These are phyloP conservation scores for Agelastica alni DNA, from an alignment of 2,888 invertebrate genomes.

Conservation along the genomic window DNA sequence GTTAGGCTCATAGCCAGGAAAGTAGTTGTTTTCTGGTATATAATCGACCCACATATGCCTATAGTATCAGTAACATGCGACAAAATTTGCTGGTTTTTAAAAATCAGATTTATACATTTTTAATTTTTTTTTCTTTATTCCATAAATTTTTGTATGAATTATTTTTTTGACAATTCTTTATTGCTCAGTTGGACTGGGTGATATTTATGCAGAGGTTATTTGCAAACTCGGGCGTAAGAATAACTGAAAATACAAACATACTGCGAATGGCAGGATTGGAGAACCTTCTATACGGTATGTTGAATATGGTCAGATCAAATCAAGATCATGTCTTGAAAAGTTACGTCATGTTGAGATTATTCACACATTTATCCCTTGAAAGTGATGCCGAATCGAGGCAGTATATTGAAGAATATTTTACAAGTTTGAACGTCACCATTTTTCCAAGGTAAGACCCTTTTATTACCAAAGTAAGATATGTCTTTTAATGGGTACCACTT, in stretches of 20 bases:
- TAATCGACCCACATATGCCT: too few relatives aligned
- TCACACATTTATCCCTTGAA: conserved; percentile 52
- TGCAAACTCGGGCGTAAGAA: conserved; percentile 42
- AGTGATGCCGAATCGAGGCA: conserved; percentile 47
- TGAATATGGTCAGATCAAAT: conserved; percentile 48
- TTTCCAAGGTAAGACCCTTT: conserved; percentile 44
- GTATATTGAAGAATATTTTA: conserved; percentile 48
- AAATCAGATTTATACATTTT: too few relatives aligned
- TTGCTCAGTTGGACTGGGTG: conserved; percentile 41
- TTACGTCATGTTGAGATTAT: conserved; percentile 50
- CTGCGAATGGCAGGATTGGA: conserved; percentile 29
- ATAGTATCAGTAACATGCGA: too few relatives aligned
- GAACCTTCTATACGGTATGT: conserved; percentile 43
- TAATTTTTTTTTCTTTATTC: too few relatives aligned
- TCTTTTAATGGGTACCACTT: too few relatives aligned
- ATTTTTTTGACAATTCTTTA: not conserved
- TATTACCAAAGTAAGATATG: too few relatives aligned
- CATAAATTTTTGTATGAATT: too few relatives aligned
- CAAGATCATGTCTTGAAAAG: conserved; percentile 48
- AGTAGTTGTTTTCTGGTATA: too few relatives aligned
- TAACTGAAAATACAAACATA: conserved; percentile 44
- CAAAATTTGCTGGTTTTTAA: too few relatives aligned
- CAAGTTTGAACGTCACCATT: conserved; percentile 36
- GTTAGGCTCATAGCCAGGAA: too few relatives aligned
- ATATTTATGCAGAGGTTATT: conserved; percentile 49